These are phyloP conservation scores for Varanus salvator DNA, from an alignment of 2,113 vertebrate genomes.

Conservation along the genomic window DNA sequence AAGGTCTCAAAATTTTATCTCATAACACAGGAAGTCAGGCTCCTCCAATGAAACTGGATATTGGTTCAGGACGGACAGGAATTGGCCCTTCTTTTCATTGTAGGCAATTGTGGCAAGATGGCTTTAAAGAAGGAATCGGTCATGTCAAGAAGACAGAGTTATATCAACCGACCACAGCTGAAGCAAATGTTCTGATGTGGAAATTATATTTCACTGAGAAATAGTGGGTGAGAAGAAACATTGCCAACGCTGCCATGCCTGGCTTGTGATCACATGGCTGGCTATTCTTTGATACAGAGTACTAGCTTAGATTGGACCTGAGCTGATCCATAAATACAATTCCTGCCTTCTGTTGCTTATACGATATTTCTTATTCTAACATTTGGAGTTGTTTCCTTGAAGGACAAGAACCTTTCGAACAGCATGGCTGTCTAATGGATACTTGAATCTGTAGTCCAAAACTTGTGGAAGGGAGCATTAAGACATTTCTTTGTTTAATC, in stretches of 20 bases:
- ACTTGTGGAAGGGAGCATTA: too few relatives aligned
- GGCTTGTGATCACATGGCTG: background rate
- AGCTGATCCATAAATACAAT: background rate
- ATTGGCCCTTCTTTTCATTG: background rate
- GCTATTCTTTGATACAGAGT: background rate
- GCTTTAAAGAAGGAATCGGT: background rate
- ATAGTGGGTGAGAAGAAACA: background rate
- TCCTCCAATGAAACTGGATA: background rate
- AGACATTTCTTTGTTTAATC: background rate
- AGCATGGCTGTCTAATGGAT: too few relatives aligned
- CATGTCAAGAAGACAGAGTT: background rate
- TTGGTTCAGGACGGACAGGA: background rate
- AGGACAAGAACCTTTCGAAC: background rate
- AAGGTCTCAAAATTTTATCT: background rate
- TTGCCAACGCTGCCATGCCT: background rate
- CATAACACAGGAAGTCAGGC: background rate
- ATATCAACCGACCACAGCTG: background rate
- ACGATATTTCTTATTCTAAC: background rate
- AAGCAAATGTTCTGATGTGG: background rate
- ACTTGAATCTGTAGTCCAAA: too few relatives aligned
- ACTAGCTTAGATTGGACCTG: background rate
- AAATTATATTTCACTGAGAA: background rate
- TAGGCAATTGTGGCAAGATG: background rate
- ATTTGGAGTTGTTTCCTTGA: background rate
- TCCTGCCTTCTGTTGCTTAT: background rate